phyloP scores from a whole-genome alignment of 2,797 vertebrate species.

The Dromococcyx pavoninus region DNA sequence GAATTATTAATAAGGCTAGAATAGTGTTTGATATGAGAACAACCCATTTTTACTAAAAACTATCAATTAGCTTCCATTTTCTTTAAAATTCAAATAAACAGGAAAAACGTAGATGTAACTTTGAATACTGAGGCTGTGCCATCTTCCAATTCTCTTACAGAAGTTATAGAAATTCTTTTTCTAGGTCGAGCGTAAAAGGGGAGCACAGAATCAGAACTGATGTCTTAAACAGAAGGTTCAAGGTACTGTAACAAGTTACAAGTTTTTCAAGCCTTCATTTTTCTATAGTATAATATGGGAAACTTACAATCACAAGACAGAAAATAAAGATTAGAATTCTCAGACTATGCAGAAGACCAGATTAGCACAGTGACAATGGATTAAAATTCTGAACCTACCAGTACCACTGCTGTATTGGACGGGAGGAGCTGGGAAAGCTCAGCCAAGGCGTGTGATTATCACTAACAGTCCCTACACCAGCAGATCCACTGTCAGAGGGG shows the following conservation, averaged over 20 bases:
- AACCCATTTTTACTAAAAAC: neutral
- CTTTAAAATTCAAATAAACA: neutral
- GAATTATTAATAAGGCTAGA: neutral
- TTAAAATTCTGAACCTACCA: neutral
- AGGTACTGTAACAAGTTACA: neutral
- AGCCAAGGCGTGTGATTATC: neutral
- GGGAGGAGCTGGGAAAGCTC: neutral
- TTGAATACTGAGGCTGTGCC: neutral
- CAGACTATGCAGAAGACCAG: neutral
- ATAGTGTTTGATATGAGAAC: neutral
- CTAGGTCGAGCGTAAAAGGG: neutral
- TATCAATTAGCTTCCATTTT: neutral
- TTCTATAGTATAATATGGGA: neutral
- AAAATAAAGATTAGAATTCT: neutral
- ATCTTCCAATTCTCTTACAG: neutral
- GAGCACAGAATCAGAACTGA: neutral
- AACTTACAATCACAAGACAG: neutral
- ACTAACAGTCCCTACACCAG: neutral
- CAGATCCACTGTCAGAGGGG: neutral
- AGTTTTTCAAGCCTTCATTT: neutral
- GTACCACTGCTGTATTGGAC: fast-evolving
- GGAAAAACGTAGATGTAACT: neutral
- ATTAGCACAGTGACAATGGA: fast-evolving
- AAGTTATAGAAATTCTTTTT: neutral
- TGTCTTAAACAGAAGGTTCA: neutral